Evolutionary conservation across 1,140 invertebrate genomes (phyloP).

Genomic region (Bactericera cockerelli): DNA sequence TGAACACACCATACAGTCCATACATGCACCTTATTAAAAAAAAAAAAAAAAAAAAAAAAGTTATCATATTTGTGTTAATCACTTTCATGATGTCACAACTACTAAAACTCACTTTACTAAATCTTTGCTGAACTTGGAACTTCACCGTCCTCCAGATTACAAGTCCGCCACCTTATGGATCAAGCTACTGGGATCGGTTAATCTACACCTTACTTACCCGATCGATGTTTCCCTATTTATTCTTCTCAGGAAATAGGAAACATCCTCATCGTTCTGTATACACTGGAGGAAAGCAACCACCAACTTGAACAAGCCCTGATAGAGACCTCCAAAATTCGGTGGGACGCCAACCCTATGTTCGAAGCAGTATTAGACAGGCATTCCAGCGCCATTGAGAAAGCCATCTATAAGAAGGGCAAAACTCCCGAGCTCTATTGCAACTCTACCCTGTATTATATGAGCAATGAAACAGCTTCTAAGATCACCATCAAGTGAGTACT

Average conservation of each 20-base stretch:
- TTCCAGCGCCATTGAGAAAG: conserved; percentile 4
- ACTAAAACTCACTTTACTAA: no score
- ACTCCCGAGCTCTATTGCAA: conserved; percentile 14
- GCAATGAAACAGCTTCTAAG: conserved; percentile 3
- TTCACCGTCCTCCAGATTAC: no score
- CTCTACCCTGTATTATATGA: conserved; percentile 13
- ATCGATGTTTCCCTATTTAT: no score
- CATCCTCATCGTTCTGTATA: conserved; percentile 15
- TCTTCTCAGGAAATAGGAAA: conserved; percentile 11
- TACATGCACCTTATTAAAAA: no score
- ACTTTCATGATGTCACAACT: no score
- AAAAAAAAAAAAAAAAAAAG: no score
- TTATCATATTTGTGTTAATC: no score
- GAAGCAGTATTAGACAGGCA: conserved; percentile 17
- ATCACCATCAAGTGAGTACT: conserved; percentile 8
- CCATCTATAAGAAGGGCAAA: conserved; percentile 10
- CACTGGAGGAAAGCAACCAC: conserved; percentile 12
- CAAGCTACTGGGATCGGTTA: no score
- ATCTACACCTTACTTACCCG: no score
- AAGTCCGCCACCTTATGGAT: no score
- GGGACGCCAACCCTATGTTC: conserved; percentile 16
- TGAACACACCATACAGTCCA: no score
- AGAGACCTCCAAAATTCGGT: conserved; percentile 15
- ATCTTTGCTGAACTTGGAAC: no score
- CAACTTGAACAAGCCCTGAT: conserved; percentile 10